Evolutionary conservation across 1,140 invertebrate genomes (phyloP).

Genomic region (Aleiodes sp.): DNA sequence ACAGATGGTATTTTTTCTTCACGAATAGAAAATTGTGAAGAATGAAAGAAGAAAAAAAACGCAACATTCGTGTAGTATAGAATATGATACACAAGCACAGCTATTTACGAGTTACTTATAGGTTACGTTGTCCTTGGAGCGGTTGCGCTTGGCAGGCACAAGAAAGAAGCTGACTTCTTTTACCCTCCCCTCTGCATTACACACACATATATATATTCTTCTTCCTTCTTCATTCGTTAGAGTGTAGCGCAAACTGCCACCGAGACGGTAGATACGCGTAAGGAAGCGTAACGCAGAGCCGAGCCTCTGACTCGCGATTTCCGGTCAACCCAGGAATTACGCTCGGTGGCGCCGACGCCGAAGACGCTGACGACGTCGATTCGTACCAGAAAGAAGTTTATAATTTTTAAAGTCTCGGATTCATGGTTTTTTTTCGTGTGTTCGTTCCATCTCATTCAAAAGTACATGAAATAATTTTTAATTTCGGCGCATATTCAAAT

Average conservation of each 20-base stretch:
- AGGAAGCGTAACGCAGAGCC: slow-evolving; percentile 58
- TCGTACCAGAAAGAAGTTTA: slow-evolving; percentile 30
- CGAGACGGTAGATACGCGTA: slow-evolving; percentile 54
- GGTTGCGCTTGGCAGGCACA: slow-evolving; percentile 47
- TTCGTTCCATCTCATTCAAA: too few species aligned
- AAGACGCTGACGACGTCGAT: slow-evolving; percentile 46
- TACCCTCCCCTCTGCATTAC: not conserved
- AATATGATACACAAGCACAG: not conserved
- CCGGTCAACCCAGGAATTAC: slow-evolving; percentile 59
- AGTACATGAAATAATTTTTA: too few species aligned
- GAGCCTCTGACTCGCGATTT: slow-evolving; percentile 58
- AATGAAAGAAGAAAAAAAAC: too few species aligned
- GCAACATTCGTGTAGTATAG: not conserved
- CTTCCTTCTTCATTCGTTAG: not conserved
- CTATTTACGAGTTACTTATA: slow-evolving; percentile 2
- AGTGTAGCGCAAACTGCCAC: slow-evolving; percentile 45
- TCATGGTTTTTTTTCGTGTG: too few species aligned
- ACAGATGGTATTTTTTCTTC: too few species aligned
- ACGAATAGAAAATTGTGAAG: too few species aligned
- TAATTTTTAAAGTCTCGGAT: not conserved
- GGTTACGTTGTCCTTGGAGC: slow-evolving; percentile 45
- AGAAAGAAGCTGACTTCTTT: slow-evolving; percentile 1
- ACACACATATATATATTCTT: not conserved
- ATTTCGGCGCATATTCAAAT: not conserved
- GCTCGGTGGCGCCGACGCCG: slow-evolving; percentile 52